These are phyloP conservation scores for Sinocyclocheilus anshuiensis DNA, from an alignment of 2,113 vertebrate species.

Conservation along the genomic window DNA sequence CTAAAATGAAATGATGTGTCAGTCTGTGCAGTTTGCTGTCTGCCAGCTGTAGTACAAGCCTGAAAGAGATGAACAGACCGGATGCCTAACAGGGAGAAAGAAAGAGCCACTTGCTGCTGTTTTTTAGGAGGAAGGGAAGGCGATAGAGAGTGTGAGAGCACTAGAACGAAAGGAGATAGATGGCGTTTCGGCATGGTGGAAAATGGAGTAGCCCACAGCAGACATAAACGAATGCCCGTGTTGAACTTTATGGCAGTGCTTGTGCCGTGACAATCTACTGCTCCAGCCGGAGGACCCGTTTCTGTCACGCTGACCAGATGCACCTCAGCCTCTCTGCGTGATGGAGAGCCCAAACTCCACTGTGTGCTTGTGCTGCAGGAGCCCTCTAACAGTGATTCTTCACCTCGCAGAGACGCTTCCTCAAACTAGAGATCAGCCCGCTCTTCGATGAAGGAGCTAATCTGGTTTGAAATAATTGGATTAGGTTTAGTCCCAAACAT, in stretches of 20 bases:
- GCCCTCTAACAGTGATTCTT: not conserved
- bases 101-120: conserved; percentile 34
- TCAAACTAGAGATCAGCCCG: not conserved
- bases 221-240: conserved; percentile 34
- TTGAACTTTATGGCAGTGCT: conserved; percentile 33
- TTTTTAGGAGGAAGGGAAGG: conserved; percentile 4
- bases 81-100: conserved; percentile 16
- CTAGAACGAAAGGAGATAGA: conserved; percentile 24
- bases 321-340: conserved; percentile 32
- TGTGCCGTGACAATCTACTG: conserved; percentile 35
- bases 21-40: conserved; percentile 2
- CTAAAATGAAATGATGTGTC: not conserved
- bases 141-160: conserved; percentile 36
- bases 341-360: conserved; percentile 35
- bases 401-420: not conserved
- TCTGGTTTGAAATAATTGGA: conserved; percentile 6
- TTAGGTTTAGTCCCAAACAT: not conserved
- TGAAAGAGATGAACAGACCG: not conserved
- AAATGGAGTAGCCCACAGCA: conserved; percentile 53
- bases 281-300: conserved; percentile 15
- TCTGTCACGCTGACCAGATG: conserved; percentile 20
- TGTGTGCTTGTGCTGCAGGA: not conserved
- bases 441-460: not conserved
- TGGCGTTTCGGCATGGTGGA: conserved; percentile 38
- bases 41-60: not conserved